A percentile compares a stretch with the other conserved stretches of the same genome.
Evolutionary conservation across 2,113 vertebrate species (phyloP).

Genomic region (Apodemus sylvaticus): DNA sequence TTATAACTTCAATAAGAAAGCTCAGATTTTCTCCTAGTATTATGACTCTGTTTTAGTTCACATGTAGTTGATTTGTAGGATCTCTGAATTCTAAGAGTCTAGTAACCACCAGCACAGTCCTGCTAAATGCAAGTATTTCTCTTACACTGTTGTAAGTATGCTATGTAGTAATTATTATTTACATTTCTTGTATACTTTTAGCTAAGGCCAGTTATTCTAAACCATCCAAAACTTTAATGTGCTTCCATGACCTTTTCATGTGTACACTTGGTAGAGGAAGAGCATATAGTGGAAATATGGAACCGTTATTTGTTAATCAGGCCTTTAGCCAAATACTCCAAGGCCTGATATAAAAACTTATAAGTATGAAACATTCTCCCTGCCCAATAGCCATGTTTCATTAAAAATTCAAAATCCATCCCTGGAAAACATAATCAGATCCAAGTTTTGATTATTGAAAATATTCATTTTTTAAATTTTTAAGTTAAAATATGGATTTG

Average conservation of each 20-base stretch:
- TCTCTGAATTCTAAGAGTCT: not conserved
- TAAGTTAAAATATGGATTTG: not conserved
- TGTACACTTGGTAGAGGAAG: not conserved
- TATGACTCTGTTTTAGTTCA: not conserved
- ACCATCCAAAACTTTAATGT: not conserved
- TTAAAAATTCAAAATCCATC: conserved; percentile 18
- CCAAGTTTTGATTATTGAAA: conserved; percentile 24
- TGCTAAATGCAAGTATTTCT: not conserved
- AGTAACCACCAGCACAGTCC: not conserved
- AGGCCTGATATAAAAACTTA: conserved; percentile 13
- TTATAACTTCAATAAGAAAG: not conserved
- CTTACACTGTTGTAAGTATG: not conserved
- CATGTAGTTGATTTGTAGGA: not conserved
- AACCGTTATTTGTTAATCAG: not conserved
- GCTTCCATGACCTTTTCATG: not conserved
- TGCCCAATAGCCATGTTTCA: not conserved
- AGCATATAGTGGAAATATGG: not conserved
- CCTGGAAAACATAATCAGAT: not conserved
- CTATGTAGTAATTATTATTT: not conserved
- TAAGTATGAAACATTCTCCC: not conserved
- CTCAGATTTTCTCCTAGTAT: not conserved
- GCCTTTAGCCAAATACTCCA: conserved; percentile 21
- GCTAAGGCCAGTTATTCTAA: not conserved
- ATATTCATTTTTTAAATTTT: conserved; percentile 30
- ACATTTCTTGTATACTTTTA: not conserved